Percentiles rank a stretch among this genome's conserved stretches.
Evolutionary conservation across 2,888 invertebrate genomes (phyloP).

Genomic region (Adineta ricciae): DNA sequence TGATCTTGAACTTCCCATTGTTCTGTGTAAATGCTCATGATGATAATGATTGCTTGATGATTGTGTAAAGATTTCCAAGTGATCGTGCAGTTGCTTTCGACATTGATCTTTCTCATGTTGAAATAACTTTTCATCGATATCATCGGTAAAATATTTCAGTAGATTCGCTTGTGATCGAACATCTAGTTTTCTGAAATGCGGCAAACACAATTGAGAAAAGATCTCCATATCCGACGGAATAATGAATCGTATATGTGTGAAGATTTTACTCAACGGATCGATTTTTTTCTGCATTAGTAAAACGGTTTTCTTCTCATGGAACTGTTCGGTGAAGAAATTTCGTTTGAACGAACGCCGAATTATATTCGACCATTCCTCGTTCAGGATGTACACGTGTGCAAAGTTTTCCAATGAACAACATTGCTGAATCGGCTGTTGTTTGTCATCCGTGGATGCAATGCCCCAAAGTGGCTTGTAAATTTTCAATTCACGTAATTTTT

Average conservation of each 20-base stretch:
- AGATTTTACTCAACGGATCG: slow-evolving; percentile 22
- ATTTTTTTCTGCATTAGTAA: slow-evolving; percentile 27
- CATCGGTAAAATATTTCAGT: slow-evolving; percentile 29
- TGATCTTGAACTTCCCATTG: background rate
- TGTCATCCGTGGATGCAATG: slow-evolving; percentile 4
- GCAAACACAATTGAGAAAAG: slow-evolving; percentile 32
- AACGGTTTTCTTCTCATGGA: slow-evolving; percentile 4
- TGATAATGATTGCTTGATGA: background rate
- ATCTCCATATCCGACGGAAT: slow-evolving; percentile 26
- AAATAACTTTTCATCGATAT: slow-evolving; percentile 30
- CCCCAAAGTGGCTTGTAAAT: slow-evolving; percentile 25
- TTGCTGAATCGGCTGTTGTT: background rate
- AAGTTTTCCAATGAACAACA: background rate
- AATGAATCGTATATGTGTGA: slow-evolving; percentile 22
- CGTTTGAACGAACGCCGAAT: slow-evolving; percentile 26
- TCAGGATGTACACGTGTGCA: slow-evolving; percentile 23
- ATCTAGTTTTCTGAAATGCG: slow-evolving; percentile 28
- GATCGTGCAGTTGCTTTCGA: slow-evolving; percentile 26
- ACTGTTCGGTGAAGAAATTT: slow-evolving; percentile 25
- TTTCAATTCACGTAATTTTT: slow-evolving; percentile 27
- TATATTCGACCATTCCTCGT: slow-evolving; percentile 25
- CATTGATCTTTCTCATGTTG: slow-evolving; percentile 33
- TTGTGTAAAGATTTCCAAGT: slow-evolving; percentile 19
- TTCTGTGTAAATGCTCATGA: background rate
- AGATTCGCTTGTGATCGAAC: slow-evolving; percentile 28